Evolutionary conservation across 2,113 vertebrate species (phyloP), one percentile per base, ranked within the genome.

Genomic region (Acrocephalus kingi): DNA sequence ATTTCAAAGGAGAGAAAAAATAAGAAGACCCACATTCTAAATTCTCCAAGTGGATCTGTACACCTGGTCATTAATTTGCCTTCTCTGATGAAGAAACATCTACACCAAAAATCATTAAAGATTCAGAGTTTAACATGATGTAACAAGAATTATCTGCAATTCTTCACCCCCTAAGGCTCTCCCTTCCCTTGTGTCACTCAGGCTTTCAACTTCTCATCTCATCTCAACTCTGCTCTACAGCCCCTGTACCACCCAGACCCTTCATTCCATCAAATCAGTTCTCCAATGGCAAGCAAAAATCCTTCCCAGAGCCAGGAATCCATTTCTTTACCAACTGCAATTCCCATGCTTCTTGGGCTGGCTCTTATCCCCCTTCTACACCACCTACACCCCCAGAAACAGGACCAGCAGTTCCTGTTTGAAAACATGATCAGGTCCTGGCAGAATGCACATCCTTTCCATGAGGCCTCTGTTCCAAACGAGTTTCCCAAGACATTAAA

Each of bases 331-430:
- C 54, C 51, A 72, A 17, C 20, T 43, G 33, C 31, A 67, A n/a
- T 19, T 85, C 61, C 58, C 37, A 68, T 58, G 21, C 39, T 9
- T 58, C 56, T 27, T 1, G 10, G 28, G n/a, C 25, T 37, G 59
- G 11, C 13, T 87, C 48, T 82, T 4, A 0, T 43, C 16, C 23
- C 39, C 20, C 41, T 49, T 46, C 41, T 43, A 78, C 15, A n/a
- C 3, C 22, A 43, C 0, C 18, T 10, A 24, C 37, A 46, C 0
- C 10, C 25, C 31, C 41, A 8, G 3, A 37, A 68, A 12, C 0
- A 43, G 37, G 6, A 78, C 45, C 46, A 63, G 64, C 46, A 74
- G 64, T 3, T 80, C 33, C 28, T 61, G 23, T 35, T 59, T 71
- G 43, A 43, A 75, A 84, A 31, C 31, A 31, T 2, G 15, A 82